These are phyloP conservation scores for Tigriopus japonicus DNA, from an alignment of 1,140 invertebrate genomes.

Conservation along the genomic window DNA sequence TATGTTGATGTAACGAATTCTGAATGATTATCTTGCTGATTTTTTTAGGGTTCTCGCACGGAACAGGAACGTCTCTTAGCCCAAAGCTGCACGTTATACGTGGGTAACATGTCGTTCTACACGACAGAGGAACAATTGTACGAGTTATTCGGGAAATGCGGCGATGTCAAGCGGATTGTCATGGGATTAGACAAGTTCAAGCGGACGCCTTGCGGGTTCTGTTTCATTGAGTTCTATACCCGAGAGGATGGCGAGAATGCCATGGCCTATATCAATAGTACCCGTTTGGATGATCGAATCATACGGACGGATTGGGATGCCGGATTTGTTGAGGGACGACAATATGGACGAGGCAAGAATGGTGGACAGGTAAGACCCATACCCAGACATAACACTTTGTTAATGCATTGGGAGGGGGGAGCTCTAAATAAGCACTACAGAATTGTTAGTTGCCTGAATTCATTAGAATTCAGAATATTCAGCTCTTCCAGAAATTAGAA, in stretches of 20 bases:
- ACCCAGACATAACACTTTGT: no score
- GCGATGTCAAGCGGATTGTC: conserved; percentile 70
- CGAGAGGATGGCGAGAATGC: not conserved
- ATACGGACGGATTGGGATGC: conserved; percentile 98
- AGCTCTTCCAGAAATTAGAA: no score
- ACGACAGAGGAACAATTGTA: conserved; percentile 99
- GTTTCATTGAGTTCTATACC: conserved; percentile 74
- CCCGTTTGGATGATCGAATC: conserved; percentile 85
- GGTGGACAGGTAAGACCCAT: conserved; percentile 82
- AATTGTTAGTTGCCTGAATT: not conserved
- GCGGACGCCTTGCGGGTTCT: conserved; percentile 98
- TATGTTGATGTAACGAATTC: no score
- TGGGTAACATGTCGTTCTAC: conserved; percentile 95
- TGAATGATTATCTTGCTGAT: conserved; percentile 1
- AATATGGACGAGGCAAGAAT: conserved; percentile 93
- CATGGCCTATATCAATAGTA: conserved; percentile 92
- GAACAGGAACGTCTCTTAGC: conserved; percentile 73
- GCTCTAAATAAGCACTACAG: no score
- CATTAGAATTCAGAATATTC: no score
- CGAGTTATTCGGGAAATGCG: conserved; percentile 87
- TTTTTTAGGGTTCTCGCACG: conserved; percentile 51
- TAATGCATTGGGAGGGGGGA: no score
- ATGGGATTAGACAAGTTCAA: conserved; percentile 97
- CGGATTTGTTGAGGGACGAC: conserved; percentile 92
- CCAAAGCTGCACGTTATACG: conserved; percentile 65